Evolutionary conservation across 1,140 invertebrate genomes (phyloP), one percentile per base, ranked within the genome.

Genomic region (Tetramorium simillimum): DNA sequence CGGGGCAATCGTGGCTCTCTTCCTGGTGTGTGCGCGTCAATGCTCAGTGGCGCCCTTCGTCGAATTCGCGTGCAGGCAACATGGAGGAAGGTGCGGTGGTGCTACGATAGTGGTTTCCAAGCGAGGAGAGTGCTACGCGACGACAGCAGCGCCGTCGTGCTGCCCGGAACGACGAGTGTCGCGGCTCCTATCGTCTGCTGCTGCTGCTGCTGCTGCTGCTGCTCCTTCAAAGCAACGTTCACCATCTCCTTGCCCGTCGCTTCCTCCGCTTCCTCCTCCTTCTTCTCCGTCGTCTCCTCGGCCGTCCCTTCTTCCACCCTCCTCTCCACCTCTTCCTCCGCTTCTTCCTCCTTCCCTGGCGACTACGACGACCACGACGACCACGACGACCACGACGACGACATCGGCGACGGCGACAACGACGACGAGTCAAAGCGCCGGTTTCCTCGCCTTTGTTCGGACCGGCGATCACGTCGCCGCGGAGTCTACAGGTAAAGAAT

Each of bases 71-170:
- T 90, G 78, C 78, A 80, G 65, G 78, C 87, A 90, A 91, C 89
- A 91, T 91, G 90, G 90, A 90, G 90, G 90, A 91, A 90, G 90
- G 90, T 91, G 89, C 90, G 87, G 80, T 89, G 85, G 89, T 91
- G 89, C 85, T 91, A 88, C 89, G 89, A 89, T 91, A 91, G 90
- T 90, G 89, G 89, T 90, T 90, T 90, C 89, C 75, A 86, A 82
- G 78, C 80, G 77, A 88, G 76, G 72, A 84, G 80, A 73, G 80
- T 84, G 67, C 69, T 84, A 73, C 80, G 69, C 80, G 14, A 73
- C 80, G 88, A 77, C 73, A 81, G 76, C 76, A 78, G 81, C 72
- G 86, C 87, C 82, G 89, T 88, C 81, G 77, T 72, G 84, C 75
- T 87, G 81, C 80, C 69, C 73, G 86, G 40, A 89, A 89, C 89